phyloP scores from a whole-genome alignment of 2,888 invertebrate species.

The Oscheius sp. region DNA sequence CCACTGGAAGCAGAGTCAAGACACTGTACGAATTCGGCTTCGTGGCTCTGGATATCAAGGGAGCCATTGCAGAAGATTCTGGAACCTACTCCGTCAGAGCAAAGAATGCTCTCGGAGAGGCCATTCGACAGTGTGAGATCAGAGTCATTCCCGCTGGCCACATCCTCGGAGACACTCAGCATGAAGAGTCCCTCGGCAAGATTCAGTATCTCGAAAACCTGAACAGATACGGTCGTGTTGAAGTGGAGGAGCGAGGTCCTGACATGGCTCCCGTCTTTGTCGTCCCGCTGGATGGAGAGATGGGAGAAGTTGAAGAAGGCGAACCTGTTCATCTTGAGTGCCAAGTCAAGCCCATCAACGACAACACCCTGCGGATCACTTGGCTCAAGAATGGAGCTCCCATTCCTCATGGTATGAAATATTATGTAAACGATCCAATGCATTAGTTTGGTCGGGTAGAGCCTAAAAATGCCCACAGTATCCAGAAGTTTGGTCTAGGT shows the following conservation, averaged over 20 bases:
- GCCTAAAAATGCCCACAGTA: too few relatives aligned
- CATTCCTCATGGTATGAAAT: conserved; percentile 84
- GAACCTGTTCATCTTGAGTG: conserved; percentile 93
- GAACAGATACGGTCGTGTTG: conserved; percentile 70
- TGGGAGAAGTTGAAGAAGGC: conserved; percentile 78
- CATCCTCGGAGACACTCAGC: conserved; percentile 70
- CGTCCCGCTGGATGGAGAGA: conserved; percentile 52
- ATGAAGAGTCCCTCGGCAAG: conserved; percentile 73
- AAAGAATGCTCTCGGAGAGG: conserved; percentile 66
- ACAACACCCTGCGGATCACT: conserved; percentile 85
- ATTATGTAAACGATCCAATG: too few relatives aligned
- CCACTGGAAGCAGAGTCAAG: conserved; percentile 74
- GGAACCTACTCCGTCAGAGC: conserved; percentile 87
- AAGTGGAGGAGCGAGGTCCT: conserved; percentile 67
- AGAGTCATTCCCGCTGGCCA: conserved; percentile 62
- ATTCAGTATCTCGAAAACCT: conserved; percentile 77
- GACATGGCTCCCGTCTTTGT: conserved; percentile 63
- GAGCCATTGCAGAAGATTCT: conserved; percentile 88
- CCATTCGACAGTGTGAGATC: conserved; percentile 61
- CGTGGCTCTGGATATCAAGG: conserved; percentile 76
- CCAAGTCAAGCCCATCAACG: conserved; percentile 92
- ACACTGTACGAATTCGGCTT: conserved; percentile 85
- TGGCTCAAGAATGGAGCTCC: conserved; percentile 95
- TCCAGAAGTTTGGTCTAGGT: too few relatives aligned
- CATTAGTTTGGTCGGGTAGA: too few relatives aligned